Base-by-base conservation (phyloP, 2,797 vertebrate species). In the Paedocypris micromegethes region DNA sequence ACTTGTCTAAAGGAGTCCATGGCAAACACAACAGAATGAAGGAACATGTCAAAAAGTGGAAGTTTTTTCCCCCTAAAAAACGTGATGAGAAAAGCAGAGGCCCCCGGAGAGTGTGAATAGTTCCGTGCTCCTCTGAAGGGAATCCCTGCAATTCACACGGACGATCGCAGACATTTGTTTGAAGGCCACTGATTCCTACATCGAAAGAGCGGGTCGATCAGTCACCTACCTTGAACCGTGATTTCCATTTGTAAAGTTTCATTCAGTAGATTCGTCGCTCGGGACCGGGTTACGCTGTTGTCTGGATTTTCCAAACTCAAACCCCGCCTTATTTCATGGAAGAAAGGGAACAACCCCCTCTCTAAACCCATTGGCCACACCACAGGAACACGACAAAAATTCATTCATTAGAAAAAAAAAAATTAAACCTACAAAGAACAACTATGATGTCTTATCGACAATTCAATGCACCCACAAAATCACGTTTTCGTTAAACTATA, bases 311-410 rank as follows among this genome's bases (percentile, higher is more conserved):
- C 68, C 60, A 61, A 65, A 66, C 60, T 44, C 65, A 65, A 61
- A 79, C 76, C 76, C 80, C 81, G 80, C 82, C 82, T 80, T 44
- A 73, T 75, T 80, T 72, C 78, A 65, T 75, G 71, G 73, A 67
- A 56, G 43, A 9, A 5, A 23, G 5, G 55, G 6, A 80, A 66
- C 66, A 51, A 6, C 72, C 77, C 74, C 67, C 45, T 23, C 51
- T 59, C 50, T 6, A 9, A 40, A n/a, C 5, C 58, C 39, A 76
- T 76, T 78, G 74, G 72, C 51, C 58, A 49, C 38, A 51, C 41
- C 4, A 50, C 64, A 42, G 43, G 69, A 68, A 68, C 61, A 54
- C 60, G 53, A 57, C 45, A 7, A 3, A 9, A 73, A 57, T 42
- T 9, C 5, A 63, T 66, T 6, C 52, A 38, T 45, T 40, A 23